A percentile compares a stretch with the other conserved stretches of the same genome.
Conservation (phyloP, 2,113 vertebrate genomes). For the Thunnus maccoyii region DNA sequence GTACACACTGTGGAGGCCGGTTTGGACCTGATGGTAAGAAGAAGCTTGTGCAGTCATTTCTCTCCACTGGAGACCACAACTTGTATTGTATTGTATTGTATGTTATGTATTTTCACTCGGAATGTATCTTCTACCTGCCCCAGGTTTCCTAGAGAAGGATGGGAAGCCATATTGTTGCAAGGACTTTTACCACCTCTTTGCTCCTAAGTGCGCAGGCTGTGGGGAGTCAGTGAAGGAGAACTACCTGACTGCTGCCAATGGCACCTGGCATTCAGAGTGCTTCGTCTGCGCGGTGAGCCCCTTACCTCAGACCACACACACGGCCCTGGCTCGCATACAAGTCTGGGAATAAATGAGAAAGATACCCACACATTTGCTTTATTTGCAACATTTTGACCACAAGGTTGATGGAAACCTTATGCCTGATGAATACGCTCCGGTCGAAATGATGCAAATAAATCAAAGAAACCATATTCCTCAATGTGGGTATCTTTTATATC, state of each 20-base stretch:
- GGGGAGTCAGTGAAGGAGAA: slow-evolving; percentile 86
- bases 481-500: slow-evolving; percentile 61
- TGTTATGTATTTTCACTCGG: background rate
- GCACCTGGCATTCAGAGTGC: slow-evolving; percentile 93
- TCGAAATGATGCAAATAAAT: slow-evolving; percentile 76
- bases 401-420: slow-evolving; percentile 73
- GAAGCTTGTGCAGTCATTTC: background rate
- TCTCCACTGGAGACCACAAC: background rate
- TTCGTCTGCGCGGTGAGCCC: slow-evolving; percentile 92
- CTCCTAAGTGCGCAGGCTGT: slow-evolving; percentile 92
- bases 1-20: slow-evolving; percentile 87
- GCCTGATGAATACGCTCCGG: slow-evolving; percentile 63
- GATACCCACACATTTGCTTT: slow-evolving; percentile 72
- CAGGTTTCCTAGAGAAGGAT: slow-evolving; percentile 89
- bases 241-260: slow-evolving; percentile 91
- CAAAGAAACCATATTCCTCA: slow-evolving; percentile 57
- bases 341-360: slow-evolving; percentile 57
- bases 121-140: slow-evolving; percentile 6
- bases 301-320: slow-evolving; percentile 67
- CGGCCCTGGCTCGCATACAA: slow-evolving; percentile 37
- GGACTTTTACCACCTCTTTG: slow-evolving; percentile 92
- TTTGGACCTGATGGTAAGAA: slow-evolving; percentile 89
- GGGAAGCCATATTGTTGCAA: slow-evolving; percentile 91
- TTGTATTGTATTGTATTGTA: background rate
- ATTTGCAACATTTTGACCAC: slow-evolving; percentile 70